phyloP scores from a whole-genome alignment of 2,888 invertebrate species.

The Perdita meconis region DNA sequence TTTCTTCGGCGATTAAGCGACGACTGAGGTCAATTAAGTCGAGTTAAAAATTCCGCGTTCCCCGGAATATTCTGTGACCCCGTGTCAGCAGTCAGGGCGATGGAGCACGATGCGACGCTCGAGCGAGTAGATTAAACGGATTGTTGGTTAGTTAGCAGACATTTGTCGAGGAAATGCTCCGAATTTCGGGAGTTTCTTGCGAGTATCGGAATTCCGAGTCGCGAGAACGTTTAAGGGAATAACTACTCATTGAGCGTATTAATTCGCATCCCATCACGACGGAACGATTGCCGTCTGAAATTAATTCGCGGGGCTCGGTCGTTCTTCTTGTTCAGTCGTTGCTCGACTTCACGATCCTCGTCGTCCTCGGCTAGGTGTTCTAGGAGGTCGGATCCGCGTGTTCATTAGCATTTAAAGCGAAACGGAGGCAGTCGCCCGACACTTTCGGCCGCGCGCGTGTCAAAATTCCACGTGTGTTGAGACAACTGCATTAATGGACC shows the following conservation, averaged over 20 bases:
- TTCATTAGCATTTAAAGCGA: conserved; percentile 78
- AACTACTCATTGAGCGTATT: conserved; percentile 16
- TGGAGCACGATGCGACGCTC: not conserved
- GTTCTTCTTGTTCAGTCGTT: conserved; percentile 42
- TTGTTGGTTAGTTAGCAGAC: conserved; percentile 52
- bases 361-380: conserved; percentile 12
- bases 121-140: conserved; percentile 34
- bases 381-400: conserved; percentile 27
- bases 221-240: not conserved
- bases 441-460: not conserved
- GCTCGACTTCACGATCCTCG: no score
- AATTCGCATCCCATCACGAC: conserved; percentile 31
- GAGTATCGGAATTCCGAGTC: conserved; percentile 28
- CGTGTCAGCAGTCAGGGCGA: not conserved
- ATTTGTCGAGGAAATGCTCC: conserved; percentile 29
- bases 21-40: not conserved
- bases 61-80: not conserved
- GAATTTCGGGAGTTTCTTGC: conserved; percentile 31
- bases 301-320: conserved; percentile 47
- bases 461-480: conserved; percentile 1
- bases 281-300: conserved; percentile 43
- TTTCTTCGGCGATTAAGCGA: not conserved
- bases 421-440: conserved; percentile 51
- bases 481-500: not conserved
- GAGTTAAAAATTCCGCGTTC: conserved; percentile 1